Percentiles rank a stretch among this genome's conserved stretches.
phyloP scores from a whole-genome alignment of 2,797 vertebrate species.

The Holocentrus rufus region DNA sequence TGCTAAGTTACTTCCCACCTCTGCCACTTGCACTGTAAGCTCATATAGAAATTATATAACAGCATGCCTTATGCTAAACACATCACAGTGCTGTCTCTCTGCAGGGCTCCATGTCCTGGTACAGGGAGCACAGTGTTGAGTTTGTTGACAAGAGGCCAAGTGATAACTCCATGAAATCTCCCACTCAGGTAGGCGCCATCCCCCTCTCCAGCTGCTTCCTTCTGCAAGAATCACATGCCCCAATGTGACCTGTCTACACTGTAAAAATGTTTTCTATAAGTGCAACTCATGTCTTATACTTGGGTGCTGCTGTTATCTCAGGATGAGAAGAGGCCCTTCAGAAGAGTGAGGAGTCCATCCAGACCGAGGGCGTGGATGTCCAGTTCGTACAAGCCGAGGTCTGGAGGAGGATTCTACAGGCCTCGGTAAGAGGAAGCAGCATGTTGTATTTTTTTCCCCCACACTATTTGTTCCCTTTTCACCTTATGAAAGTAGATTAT shows the following conservation, averaged over 20 bases:
- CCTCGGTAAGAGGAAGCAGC: constrained; percentile 47
- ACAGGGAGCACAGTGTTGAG: constrained; percentile 51
- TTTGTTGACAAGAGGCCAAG: constrained; percentile 33
- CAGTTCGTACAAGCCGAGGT: constrained; percentile 61
- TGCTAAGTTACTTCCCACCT: no score
- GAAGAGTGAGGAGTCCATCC: constrained; percentile 72
- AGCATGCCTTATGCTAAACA: no score
- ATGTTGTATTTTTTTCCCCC: neutral
- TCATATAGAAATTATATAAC: no score
- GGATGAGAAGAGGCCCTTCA: constrained; percentile 69
- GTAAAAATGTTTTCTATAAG: neutral
- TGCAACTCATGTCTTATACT: neutral
- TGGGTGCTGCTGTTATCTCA: constrained; percentile 38
- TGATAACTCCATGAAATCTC: constrained; percentile 7
- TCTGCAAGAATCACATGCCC: neutral
- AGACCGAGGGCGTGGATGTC: constrained; percentile 52
- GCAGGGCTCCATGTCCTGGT: constrained; percentile 45
- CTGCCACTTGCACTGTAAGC: no score
- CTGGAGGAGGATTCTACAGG: constrained; percentile 53
- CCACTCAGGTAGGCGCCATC: constrained; percentile 29
- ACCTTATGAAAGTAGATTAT: accelerated
- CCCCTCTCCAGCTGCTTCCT: neutral
- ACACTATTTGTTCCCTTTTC: neutral
- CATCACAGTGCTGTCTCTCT: neutral
- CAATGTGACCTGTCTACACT: neutral